Evolutionary conservation across 2,888 invertebrate species (phyloP).

Genomic region (Gisinianus flammeolus): DNA sequence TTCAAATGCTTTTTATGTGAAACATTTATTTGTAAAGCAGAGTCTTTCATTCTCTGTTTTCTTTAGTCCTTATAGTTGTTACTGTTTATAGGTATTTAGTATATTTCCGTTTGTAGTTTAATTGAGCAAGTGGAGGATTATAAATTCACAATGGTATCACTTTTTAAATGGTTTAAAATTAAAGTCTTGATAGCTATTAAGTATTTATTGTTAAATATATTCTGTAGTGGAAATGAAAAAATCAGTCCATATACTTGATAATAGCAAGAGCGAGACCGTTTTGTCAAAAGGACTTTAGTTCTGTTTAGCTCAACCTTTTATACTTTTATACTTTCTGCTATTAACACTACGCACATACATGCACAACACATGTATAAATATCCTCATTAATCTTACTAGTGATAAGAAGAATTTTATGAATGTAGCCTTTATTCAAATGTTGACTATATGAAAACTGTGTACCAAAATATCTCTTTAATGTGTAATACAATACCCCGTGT

Average conservation of each 20-base stretch:
- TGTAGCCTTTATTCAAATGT: not conserved
- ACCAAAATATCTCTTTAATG: not conserved
- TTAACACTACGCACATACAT: not conserved
- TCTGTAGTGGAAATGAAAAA: not conserved
- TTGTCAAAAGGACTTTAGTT: not conserved
- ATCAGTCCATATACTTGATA: not conserved
- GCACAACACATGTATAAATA: not conserved
- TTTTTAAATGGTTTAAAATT: not conserved
- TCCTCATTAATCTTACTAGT: not conserved
- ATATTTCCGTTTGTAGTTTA: not conserved
- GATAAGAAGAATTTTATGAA: not conserved
- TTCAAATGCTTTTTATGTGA: not conserved
- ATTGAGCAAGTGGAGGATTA: not conserved
- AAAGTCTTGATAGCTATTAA: not conserved
- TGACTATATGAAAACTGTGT: not conserved
- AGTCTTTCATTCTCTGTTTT: slow-evolving; percentile 7
- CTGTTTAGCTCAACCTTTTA: not conserved
- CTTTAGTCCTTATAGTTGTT: not conserved
- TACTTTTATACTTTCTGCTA: not conserved
- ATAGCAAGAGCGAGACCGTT: not conserved
- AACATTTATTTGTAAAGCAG: slow-evolving; percentile 1
- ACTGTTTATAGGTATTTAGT: not conserved
- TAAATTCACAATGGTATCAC: no score
- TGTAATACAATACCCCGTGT: not conserved
- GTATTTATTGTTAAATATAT: not conserved